Percentiles rank a stretch among this genome's conserved stretches.
Evolutionary conservation across 2,797 vertebrate genomes (phyloP).

Genomic region (Serranus cabrilla): DNA sequence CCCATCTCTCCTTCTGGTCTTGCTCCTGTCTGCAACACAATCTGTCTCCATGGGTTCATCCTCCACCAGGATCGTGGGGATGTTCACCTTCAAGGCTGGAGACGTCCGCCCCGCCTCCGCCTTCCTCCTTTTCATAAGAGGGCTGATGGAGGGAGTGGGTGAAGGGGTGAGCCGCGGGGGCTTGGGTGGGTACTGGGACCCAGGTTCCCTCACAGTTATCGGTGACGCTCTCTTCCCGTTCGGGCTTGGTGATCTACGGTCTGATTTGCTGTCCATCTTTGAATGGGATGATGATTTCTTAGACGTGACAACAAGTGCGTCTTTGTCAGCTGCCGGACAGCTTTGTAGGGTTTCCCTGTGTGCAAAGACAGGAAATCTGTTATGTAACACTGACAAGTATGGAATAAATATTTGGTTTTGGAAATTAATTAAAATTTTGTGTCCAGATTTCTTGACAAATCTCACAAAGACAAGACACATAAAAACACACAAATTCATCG

Average conservation of each 20-base stretch:
- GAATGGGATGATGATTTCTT: constrained; percentile 35
- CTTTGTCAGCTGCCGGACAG: constrained; percentile 48
- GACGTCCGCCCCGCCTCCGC: constrained; percentile 72
- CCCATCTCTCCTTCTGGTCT: constrained; percentile 73
- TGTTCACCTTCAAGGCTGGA: constrained; percentile 48
- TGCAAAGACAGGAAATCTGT: constrained; percentile 43
- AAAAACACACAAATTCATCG: constrained; percentile 18
- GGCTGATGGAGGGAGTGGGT: constrained; percentile 65
- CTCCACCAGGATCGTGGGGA: constrained; percentile 80
- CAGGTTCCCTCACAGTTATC: constrained; percentile 31
- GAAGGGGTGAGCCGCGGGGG: constrained; percentile 66
- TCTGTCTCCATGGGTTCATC: constrained; percentile 75
- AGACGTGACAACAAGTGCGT: constrained; percentile 33
- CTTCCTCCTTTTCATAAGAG: constrained; percentile 75
- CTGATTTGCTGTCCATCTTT: constrained; percentile 30
- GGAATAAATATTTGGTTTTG: constrained; percentile 17
- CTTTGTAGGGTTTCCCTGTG: constrained; percentile 61
- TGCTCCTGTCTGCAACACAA: constrained; percentile 18
- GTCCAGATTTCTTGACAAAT: not conserved
- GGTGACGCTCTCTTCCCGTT: constrained; percentile 51
- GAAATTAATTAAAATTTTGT: not conserved
- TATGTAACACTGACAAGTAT: constrained; percentile 29
- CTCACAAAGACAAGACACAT: not conserved
- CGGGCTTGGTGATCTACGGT: constrained; percentile 54
- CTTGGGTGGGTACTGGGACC: constrained; percentile 61